Evolutionary conservation across 2,888 invertebrate genomes (phyloP), one percentile per base, ranked within the genome.

Genomic region (Stictocephala bisonia): DNA sequence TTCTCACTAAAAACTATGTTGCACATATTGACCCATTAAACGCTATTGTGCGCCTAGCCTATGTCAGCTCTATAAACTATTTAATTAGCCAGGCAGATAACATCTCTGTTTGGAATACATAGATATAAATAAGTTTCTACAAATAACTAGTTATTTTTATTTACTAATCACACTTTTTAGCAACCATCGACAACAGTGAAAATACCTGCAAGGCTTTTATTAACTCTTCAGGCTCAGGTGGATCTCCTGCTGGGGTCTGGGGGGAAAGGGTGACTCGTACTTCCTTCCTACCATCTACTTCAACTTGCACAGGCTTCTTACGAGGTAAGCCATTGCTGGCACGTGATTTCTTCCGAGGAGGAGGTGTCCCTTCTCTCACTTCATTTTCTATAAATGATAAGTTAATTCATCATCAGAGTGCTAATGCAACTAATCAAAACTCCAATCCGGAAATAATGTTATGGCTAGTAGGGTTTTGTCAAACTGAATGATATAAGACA

Each of bases 221-320:
- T 29, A 98, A 87, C 81, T 96, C 96, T 81, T 97, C 96, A 0
- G 97, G 93, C 85, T 97, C 95, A 0, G 96, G 95, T 0, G 95
- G 94, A 82, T 96, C 95, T 1, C 93, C 93, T 0, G 90, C 90
- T 0, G 93, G 93, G 6, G 92, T 89, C 80, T 90, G 90, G 0
- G 94, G 94, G 81, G 94, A 94, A 70, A 93, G 85, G 20, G 91
- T 92, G 2, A 90, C 89, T 80, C 92, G 92, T 0, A 91, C 89
- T 81, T 93, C 93, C 75, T 92, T 89, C 77, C 90, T 40, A 20
- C 93, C 92, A 80, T 92, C 92, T 4, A 88, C 85, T 83, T 88
- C 85, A 15, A 85, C 79, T 67, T 80, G 79, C 13, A 78, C 88
- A 76, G 88, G 84, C 27, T 85, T 86, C 79, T 88, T 87, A 74